A percentile compares a stretch with the other conserved stretches of the same genome.
These are phyloP conservation scores for Malachius bipustulatus DNA, from an alignment of 2,888 invertebrate genomes.

Conservation along the genomic window DNA sequence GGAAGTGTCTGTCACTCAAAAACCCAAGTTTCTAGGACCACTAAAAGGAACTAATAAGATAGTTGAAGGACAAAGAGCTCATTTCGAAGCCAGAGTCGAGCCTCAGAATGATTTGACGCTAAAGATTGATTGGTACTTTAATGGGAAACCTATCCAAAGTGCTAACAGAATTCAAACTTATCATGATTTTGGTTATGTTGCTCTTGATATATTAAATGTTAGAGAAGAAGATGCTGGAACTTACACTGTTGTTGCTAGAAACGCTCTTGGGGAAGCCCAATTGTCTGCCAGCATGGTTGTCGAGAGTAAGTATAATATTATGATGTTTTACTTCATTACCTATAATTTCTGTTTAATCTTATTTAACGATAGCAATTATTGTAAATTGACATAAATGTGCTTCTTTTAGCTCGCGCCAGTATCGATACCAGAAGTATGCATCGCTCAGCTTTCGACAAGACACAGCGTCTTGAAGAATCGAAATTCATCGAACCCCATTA, in stretches of 20 bases:
- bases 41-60: constrained; percentile 88
- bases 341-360: too few species aligned
- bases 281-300: constrained; percentile 73
- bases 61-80: constrained; percentile 85
- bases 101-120: constrained; percentile 90
- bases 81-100: constrained; percentile 89
- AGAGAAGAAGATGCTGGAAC: constrained; percentile 86
- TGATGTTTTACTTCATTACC: too few species aligned
- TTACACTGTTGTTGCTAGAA: constrained; percentile 87
- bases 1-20: constrained; percentile 61
- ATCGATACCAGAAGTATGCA: constrained; percentile 89
- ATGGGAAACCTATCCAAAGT: constrained; percentile 79
- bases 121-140: constrained; percentile 94
- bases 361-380: constrained; percentile 1
- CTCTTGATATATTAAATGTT: constrained; percentile 86
- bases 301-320: constrained; percentile 70
- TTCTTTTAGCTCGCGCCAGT: constrained; percentile 63
- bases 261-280: constrained; percentile 81
- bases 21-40: constrained; percentile 79
- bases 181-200: constrained; percentile 94
- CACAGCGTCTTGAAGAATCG: constrained; percentile 72
- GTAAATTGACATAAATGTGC: constrained; percentile 8
- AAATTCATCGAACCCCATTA: constrained; percentile 81
- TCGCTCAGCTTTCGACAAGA: constrained; percentile 74
- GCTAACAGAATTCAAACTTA: constrained; percentile 89